Evolutionary conservation across 2,113 vertebrate genomes (phyloP).

Genomic region (Misgurnus anguillicaudatus): DNA sequence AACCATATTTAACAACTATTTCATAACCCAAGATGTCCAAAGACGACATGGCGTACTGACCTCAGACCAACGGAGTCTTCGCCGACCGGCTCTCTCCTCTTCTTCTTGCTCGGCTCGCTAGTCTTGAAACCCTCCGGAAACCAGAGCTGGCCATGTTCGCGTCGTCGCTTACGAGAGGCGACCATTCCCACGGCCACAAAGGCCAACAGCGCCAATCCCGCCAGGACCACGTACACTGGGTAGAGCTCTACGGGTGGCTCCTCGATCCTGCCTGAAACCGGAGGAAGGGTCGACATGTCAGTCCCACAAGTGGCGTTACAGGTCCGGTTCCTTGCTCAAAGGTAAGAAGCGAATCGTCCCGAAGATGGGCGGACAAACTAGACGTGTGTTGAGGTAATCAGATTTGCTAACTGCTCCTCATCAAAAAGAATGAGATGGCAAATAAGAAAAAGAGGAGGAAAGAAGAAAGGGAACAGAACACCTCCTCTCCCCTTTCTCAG

Average conservation of each 20-base stretch:
- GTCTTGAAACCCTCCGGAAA: slow-evolving; percentile 98
- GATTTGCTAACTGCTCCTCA: slow-evolving; percentile 83
- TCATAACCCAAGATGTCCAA: slow-evolving; percentile 34
- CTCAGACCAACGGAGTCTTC: slow-evolving; percentile 96
- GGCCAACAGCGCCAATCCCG: slow-evolving; percentile 75
- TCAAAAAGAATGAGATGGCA: slow-evolving; percentile 77
- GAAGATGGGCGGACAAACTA: slow-evolving; percentile 59
- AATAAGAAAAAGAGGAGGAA: slow-evolving; percentile 67
- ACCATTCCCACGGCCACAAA: slow-evolving; percentile 86
- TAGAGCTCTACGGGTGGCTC: slow-evolving; percentile 69
- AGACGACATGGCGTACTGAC: slow-evolving; percentile 76
- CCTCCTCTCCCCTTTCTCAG: slow-evolving; percentile 83
- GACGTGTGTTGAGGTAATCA: slow-evolving; percentile 76
- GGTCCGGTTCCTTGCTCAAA: slow-evolving; percentile 7
- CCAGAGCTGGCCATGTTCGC: slow-evolving; percentile 97
- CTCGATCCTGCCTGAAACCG: slow-evolving; percentile 77
- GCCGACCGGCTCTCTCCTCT: slow-evolving; percentile 91
- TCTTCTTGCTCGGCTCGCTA: slow-evolving; percentile 95
- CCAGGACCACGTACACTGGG: slow-evolving; percentile 83
- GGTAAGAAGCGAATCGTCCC: not conserved
- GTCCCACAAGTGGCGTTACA: slow-evolving; percentile 15
- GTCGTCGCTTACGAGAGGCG: slow-evolving; percentile 88
- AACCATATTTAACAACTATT: not conserved
- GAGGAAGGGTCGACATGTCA: slow-evolving; percentile 66
- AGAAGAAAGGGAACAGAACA: slow-evolving; percentile 69